Evolutionary conservation across 2,888 invertebrate species (phyloP), one percentile per base, ranked within the genome.

Genomic region (Matsumyia berberina): DNA sequence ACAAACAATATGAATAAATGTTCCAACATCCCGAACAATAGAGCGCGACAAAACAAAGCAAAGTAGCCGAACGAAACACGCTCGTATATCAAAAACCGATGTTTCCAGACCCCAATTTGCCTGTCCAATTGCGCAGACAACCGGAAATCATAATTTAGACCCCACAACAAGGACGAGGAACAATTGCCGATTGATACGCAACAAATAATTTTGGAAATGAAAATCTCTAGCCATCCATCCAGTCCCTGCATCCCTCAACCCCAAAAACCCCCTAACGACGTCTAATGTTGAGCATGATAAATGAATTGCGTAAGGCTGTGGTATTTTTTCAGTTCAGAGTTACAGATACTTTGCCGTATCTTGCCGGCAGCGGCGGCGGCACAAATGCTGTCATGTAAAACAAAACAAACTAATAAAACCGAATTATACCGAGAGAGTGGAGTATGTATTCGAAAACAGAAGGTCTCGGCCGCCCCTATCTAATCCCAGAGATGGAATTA

Each of bases 101-200:
- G 67, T 46, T 57, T 55, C 35, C 37, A 15, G 57, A 49, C 46
- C 49, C 49, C 64, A 64, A 72, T 70, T 69, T 62, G 62, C 35
- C 37, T 31, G 70, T 37, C 57, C 62, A 37, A 78, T 78, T 72
- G 70, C 49, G 55, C 57, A 64, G 72, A 62, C 70, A 69, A 44
- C 69, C 77, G 78, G 78, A 72, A 79, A 64, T 64, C 72, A 72
- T 55, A 72, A 66, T 31, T 78, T 70, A 64, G 29, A 11, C 0
- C 2, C 15, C 3, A n/a, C 29, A 17, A 24, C 24, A 4, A 24
- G 31, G 8, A 35, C 58, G 49, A 51, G 9, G 11, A 33, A n/a
- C 46, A 31, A 62, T 39, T 57, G 19, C 46, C 46, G 17, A 57
- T 66, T 49, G 66, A 67, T 67, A 51, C 51, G 76, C 58, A 76